Base-by-base conservation (phyloP, 2,797 vertebrate species). In the Coregonus ussuriensis region DNA sequence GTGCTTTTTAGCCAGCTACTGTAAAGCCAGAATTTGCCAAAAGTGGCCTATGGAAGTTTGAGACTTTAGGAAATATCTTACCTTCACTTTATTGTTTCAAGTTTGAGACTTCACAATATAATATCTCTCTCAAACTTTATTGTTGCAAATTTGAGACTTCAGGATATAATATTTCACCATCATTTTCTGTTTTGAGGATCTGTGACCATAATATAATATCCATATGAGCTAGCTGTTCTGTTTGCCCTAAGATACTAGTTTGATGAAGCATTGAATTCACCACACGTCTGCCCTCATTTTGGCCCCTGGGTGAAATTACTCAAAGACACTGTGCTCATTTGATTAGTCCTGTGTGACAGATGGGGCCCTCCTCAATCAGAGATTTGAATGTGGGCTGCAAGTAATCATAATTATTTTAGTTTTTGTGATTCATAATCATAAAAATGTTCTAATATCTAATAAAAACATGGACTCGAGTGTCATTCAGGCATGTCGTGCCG, bases 311-410 rank as follows among this genome's bases (percentile, higher is more conserved):
- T 68, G 79, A 72, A 75, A 81, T 91, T 86, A 83, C 73, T 89
- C 89, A 88, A 81, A 86, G 86, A 85, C 79, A 74, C 33, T 68
- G 66, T 75, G 77, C 80, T 88, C 81, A 80, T 90, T 87, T 89
- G 88, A 92, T 91, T 86, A 88, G 74, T 84, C 79, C 75, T 69
- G 77, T 83, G 77, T 85, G 85, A 85, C 86, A 89, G 88, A 90
- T 84, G 83, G 86, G 70, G 70, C 81, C 33, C 68, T 77, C 65
- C 63, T 83, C 75, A 87, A 88, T 86, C 85, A 92, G 80, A 66
- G 82, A 86, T 83, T 79, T 73, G 74, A 83, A 81, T 21, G 66
- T 83, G 78, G 86, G 85, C 74, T 78, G 84, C 80, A 78, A 78
- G 83, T 83, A 80, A 81, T 79, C 76, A 82, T 78, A 80, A 80